Conservation (phyloP, 2,888 invertebrate species). For the Phymatocera aterrima region DNA sequence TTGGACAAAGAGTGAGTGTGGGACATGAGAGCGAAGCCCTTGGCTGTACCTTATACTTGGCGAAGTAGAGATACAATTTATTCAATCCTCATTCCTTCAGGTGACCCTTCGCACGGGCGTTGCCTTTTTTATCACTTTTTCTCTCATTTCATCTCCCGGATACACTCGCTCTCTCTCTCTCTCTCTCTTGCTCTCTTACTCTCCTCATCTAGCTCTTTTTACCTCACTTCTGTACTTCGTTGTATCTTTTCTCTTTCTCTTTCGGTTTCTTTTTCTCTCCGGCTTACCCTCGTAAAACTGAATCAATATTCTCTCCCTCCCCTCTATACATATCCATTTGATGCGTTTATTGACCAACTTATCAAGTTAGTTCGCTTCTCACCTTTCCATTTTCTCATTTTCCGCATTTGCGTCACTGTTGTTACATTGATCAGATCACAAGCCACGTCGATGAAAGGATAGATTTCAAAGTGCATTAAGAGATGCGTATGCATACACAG, state of each 20-base stretch:
- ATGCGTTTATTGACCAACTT: conserved; percentile 15
- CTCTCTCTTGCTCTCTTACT: not conserved
- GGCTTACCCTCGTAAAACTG: conserved; percentile 16
- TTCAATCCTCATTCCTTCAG: conserved; percentile 44
- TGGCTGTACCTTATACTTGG: conserved; percentile 33
- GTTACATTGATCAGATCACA: no score
- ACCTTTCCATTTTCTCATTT: not conserved
- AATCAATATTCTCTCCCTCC: conserved; percentile 11
- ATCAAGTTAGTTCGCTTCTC: not conserved
- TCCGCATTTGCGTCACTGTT: no score
- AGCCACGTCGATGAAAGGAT: no score
- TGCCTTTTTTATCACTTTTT: conserved; percentile 37
- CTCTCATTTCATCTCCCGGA: not conserved
- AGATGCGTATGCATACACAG: not conserved
- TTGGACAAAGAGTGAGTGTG: not conserved
- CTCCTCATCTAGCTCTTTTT: not conserved
- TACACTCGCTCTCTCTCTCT: not conserved
- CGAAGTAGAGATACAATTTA: conserved; percentile 45
- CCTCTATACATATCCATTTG: not conserved
- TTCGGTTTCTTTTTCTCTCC: not conserved
- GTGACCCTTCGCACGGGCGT: conserved; percentile 44
- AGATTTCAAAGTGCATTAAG: no score
- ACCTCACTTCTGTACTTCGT: not conserved
- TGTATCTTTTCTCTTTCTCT: not conserved
- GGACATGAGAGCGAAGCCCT: conserved; percentile 3